These are phyloP conservation scores for Halocynthia roretzi DNA, from an alignment of 23 tunicate species.

Conservation along the genomic window DNA sequence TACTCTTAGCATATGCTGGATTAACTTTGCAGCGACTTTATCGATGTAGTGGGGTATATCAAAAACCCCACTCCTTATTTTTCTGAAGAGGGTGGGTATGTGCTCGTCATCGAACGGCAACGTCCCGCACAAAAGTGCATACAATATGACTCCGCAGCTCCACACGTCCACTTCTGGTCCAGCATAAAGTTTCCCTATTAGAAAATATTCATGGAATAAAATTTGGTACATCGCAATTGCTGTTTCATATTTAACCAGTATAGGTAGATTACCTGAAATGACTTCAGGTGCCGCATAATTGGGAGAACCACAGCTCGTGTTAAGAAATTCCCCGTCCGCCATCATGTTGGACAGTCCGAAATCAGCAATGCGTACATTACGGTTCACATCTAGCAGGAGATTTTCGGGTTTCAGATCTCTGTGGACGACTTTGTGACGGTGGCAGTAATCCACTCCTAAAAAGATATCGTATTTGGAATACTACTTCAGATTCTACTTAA, in stretches of 20 bases:
- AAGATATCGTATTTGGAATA: background rate
- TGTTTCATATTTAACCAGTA: background rate
- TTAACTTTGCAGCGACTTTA: conserved; percentile 77
- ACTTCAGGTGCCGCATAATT: conserved; percentile 99
- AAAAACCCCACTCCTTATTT: conserved; percentile 95
- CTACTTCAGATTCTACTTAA: no score
- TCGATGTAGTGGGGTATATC: conserved; percentile 90
- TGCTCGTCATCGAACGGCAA: conserved; percentile 99
- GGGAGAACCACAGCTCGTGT: conserved; percentile 98
- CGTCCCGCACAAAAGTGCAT: conserved; percentile 98
- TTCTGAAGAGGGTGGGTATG: conserved; percentile 84
- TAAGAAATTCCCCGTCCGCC: conserved; percentile 98
- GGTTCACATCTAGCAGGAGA: conserved; percentile 74
- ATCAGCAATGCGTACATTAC: conserved; percentile 97
- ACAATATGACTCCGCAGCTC: conserved; percentile 98
- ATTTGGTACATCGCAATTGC: background rate
- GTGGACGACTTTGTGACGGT: conserved; percentile 97
- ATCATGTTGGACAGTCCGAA: conserved; percentile 99
- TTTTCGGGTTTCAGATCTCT: conserved; percentile 99
- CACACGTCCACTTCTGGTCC: conserved; percentile 99
- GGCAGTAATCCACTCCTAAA: conserved; percentile 94
- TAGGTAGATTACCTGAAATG: conserved; percentile 60
- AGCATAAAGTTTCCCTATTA: conserved; percentile 91
- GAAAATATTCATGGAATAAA: background rate
- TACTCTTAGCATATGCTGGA: conserved; percentile 97